Evolutionary conservation across 2,113 vertebrate species (phyloP), one percentile per base, ranked within the genome.

Genomic region (Empidonax traillii): DNA sequence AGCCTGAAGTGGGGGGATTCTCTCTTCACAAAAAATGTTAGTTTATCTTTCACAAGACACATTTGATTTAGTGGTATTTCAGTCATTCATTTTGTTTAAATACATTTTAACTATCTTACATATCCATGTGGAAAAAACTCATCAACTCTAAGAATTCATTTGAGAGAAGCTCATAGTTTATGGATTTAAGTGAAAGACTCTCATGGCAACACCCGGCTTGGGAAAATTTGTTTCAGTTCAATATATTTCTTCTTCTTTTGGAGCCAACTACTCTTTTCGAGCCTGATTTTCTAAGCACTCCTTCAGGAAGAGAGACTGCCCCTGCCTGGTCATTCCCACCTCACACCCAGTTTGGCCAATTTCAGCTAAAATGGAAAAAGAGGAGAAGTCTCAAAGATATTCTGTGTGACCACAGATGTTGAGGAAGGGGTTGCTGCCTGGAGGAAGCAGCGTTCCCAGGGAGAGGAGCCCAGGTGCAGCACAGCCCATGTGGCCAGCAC

Each of bases 71-170:
- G 28, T 53, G 63, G 55, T 30, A 83, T 91, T 81, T 65, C 63
- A 89, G 30, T 66, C 14, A 77, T 84, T 90, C 47, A n/a, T 83
- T 94, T 85, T 79, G 59, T 80, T 94, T 69, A 97, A 95, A 96
- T 56, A 74, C n/a, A 74, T 94, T 86, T 62, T 66, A 93, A 90
- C 67, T 89, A 46, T 27, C 88, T 69, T 79, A 44, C 12, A 56
- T 28, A 73, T 47, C 78, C 59, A 78, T 2, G 6, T 56, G 77
- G 76, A 87, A 90, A 94, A 65, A 94, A 14, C 43, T 83, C 55
- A 80, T 52, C 58, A 86, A 53, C 28, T 84, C 75, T 22, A 83
- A 90, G 83, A 91, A 67, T n/a, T 79, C 12, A 28, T 47, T 71
- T 52, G 66, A 33, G 14, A 86, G 53, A 66, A 89, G 59, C 68